Base-by-base conservation (phyloP, 2,888 invertebrate genomes). In the Chironomus riparius region DNA sequence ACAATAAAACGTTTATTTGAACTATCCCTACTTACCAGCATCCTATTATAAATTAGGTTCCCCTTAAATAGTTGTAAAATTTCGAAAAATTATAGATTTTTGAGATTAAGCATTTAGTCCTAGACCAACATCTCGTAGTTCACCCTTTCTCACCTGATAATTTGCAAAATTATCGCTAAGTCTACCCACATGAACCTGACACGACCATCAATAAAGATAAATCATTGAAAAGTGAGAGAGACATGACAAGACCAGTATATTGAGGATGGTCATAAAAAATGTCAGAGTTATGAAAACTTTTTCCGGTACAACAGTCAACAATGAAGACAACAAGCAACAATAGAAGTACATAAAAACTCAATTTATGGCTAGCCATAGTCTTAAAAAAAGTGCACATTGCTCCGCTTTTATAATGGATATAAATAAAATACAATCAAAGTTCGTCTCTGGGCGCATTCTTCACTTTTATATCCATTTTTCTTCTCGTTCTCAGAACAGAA, bases 281-380 rank as follows among this genome's bases (percentile, higher is more conserved):
- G 56, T 56, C 56, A 56, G 38, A 38, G 56, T 56, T 18, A 56
- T 56, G 56, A 56, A 56, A 56, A 56, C n/a, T 56, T 56, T 56
- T 56, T 18, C 56, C 15, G 56, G n/a, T 56, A 18, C 18, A 56
- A 10, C 6, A 56, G 15, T 2, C 38, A 38, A 38, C 38, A 56
- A 56, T 5, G 56, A 21, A 65, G 10, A 18, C 2, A 65, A 21
- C 13, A 21, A 12, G 21, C 65, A 65, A 65, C 65, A 65, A 65
- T 65, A 21, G 65, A 65, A 65, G 65, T 65, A 22, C 21, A 65
- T 65, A 65, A 65, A 65, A 65, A 65, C 10, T 65, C 65, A 65
- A 24, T 65, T 65, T 65, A 56, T 56, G 56, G 56, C 50, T 50
- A 48, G 15, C 56, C 18, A 56, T 56, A 18, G 5, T 18, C 56